Evolutionary conservation across 2,113 vertebrate species (phyloP).

Genomic region (Opisthocomus hoazin): DNA sequence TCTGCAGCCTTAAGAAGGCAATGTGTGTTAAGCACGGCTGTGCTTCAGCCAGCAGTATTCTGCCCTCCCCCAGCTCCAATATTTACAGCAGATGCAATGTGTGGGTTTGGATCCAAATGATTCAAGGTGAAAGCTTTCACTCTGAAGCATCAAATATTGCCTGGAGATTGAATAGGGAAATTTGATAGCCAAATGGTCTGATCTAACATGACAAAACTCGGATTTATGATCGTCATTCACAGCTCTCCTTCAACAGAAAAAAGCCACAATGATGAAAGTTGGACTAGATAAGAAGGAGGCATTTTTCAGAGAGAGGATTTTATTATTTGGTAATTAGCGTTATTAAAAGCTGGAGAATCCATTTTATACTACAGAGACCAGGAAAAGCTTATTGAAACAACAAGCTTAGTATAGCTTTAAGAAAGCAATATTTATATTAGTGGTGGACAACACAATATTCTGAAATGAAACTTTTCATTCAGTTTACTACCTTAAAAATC

Average conservation of each 20-base stretch:
- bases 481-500: background rate
- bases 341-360: background rate
- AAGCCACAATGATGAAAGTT: background rate
- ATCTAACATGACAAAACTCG: background rate
- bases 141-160: background rate
- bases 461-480: background rate
- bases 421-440: background rate
- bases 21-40: background rate
- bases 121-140: conserved; percentile 7
- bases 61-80: background rate
- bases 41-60: background rate
- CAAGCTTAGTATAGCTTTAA: background rate
- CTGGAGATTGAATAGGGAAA: background rate
- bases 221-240: background rate
- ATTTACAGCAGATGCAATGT: background rate
- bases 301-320: background rate
- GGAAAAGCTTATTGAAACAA: background rate
- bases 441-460: background rate
- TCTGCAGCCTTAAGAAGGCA: background rate
- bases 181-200: background rate
- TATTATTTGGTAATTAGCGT: background rate
- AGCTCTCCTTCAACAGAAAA: background rate
- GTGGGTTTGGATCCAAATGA: background rate
- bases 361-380: background rate
- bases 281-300: background rate